Percentiles rank a stretch among this genome's conserved stretches.
Conservation (phyloP, 2,113 vertebrate species). For the Solea senegalensis region DNA sequence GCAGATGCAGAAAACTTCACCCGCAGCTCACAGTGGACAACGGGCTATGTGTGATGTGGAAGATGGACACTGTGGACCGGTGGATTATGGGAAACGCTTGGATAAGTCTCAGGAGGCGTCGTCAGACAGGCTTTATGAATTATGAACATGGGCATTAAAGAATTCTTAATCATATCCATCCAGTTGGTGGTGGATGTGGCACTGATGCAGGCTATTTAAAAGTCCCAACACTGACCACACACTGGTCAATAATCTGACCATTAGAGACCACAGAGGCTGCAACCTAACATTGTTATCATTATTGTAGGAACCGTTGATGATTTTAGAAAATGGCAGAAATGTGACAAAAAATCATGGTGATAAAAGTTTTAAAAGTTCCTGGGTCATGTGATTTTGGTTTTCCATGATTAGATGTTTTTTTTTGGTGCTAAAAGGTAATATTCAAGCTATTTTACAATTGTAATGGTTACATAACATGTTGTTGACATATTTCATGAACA, state of each 20-base stretch:
- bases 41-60: not conserved
- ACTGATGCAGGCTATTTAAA: slow-evolving; percentile 8
- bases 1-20: slow-evolving; percentile 46
- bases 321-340: too few species aligned
- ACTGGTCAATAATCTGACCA: not conserved
- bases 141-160: not conserved
- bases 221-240: not conserved
- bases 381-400: too few species aligned
- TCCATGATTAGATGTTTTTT: too few species aligned
- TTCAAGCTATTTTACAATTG: too few species aligned
- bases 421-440: too few species aligned
- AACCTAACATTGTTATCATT: too few species aligned
- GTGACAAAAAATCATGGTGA: too few species aligned
- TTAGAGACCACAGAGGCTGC: too few species aligned
- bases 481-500: too few species aligned
- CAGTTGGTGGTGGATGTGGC: not conserved
- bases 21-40: slow-evolving; percentile 57
- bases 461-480: too few species aligned
- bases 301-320: too few species aligned
- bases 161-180: slow-evolving; percentile 19
- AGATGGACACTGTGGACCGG: slow-evolving; percentile 51
- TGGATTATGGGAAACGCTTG: slow-evolving; percentile 37
- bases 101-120: slow-evolving; percentile 11
- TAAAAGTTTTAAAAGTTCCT: too few species aligned
- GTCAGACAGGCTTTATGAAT: slow-evolving; percentile 9